Base-by-base conservation (phyloP, 2,797 vertebrate species). In the Scyliorhinus canicula region DNA sequence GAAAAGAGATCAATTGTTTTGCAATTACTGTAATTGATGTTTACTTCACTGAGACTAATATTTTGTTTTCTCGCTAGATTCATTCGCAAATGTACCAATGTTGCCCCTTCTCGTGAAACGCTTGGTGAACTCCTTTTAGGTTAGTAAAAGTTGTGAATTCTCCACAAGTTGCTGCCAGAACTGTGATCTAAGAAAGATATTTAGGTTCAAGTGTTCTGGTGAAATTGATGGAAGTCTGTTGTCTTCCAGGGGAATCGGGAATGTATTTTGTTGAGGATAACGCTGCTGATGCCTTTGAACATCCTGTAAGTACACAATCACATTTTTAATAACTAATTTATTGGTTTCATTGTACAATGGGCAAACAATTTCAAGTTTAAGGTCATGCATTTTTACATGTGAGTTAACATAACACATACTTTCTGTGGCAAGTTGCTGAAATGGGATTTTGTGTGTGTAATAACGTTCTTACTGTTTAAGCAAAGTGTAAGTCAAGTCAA, bases 201-300 rank as follows among this genome's bases (percentile, higher is more conserved):
- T 95, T 82, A 2, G 31, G 74, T 82, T 50, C 28, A n/a, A 60
- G 21, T 77, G 14, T 24, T 35, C 3, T 95, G 14, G 50, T 2
- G 35, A 60, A 65, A 57, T 57, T 90, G 31, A 57, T 60, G 26
- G 28, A 74, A 50, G 52, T 94, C 16, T 95, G 95, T 88, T 95
- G 96, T 95, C 79, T 82, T 96, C 93, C 97, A 99, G 99, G 99
- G 93, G 99, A 99, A 96, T 98, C 98, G 95, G 99, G 99, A 95
- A 99, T 99, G 99, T 99, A 99, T 97, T 99, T 99, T 97, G 99
- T 99, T 96, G 99, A 99, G 97, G 99, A 99, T 96, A 99, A 98
- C 11, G 98, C 98, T 90, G 97, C 98, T 93, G 99, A 99, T 95
- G 96, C 98, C 93, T 96, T 98, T 1, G 98, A 99, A 96, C 98